These are phyloP conservation scores for Camelus bactrianus DNA, from an alignment of 2,113 vertebrate genomes.

Conservation along the genomic window DNA sequence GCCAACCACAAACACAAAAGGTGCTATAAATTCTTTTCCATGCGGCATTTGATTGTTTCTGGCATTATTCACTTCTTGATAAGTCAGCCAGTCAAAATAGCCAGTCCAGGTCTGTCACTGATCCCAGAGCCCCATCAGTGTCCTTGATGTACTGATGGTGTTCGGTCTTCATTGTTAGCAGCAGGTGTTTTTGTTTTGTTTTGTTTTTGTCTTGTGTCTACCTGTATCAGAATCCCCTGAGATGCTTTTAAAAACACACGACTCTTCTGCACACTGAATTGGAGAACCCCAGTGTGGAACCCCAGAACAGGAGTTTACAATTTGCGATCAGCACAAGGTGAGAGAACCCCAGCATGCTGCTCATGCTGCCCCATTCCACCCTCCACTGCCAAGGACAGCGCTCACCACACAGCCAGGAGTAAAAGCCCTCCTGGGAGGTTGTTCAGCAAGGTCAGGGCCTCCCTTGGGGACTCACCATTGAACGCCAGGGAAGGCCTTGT, in stretches of 20 bases:
- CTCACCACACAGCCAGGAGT: not conserved
- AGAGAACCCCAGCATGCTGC: not conserved
- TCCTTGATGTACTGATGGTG: not conserved
- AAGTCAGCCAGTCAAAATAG: conserved; percentile 49
- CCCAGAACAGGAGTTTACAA: not conserved
- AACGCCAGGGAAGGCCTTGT: not conserved
- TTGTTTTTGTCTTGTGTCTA: not conserved
- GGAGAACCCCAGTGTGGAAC: not conserved
- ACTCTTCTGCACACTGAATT: not conserved
- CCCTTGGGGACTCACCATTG: not conserved
- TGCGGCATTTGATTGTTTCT: conserved; percentile 12
- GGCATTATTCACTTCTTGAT: conserved; percentile 48
- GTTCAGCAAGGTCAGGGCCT: not conserved
- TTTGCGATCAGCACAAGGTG: not conserved
- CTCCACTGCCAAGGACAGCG: not conserved
- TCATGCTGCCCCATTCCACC: not conserved
- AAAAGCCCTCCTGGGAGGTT: not conserved
- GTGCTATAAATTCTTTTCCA: conserved; percentile 68
- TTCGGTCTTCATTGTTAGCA: not conserved
- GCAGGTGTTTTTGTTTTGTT: too few species aligned
- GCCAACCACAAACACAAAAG: conserved; percentile 52
- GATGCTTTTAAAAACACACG: not conserved
- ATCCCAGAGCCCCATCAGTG: not conserved
- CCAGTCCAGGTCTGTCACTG: not conserved
- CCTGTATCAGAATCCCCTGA: not conserved